Percentiles rank a stretch among this genome's conserved stretches.
phyloP scores from a whole-genome alignment of 2,113 vertebrate genomes.

The Oreochromis niloticus region DNA sequence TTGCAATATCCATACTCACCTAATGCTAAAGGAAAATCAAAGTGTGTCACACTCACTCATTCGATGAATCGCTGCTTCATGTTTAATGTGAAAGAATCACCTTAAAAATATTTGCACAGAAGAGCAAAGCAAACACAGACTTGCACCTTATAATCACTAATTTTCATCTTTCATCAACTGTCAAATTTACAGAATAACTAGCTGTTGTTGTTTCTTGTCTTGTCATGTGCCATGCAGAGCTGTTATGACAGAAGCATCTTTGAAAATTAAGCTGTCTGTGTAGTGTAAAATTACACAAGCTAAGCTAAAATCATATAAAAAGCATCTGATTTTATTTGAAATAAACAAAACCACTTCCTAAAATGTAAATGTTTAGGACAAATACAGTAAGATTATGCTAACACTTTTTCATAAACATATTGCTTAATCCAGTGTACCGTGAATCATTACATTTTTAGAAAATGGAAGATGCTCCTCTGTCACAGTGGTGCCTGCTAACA shows the following conservation, averaged over 20 bases:
- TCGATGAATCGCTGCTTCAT: background rate
- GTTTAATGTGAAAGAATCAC: background rate
- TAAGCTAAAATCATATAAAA: background rate
- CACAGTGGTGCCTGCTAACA: background rate
- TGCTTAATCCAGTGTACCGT: background rate
- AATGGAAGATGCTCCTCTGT: background rate
- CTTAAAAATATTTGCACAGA: background rate
- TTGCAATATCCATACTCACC: background rate
- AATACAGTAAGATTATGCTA: background rate
- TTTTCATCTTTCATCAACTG: background rate
- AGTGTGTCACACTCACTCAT: background rate
- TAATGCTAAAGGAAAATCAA: background rate
- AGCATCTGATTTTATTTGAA: background rate
- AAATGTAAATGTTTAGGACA: background rate
- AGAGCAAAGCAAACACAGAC: background rate
- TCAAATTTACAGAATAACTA: background rate
- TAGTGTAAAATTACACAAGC: background rate
- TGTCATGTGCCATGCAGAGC: background rate
- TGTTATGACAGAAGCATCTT: background rate
- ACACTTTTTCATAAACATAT: background rate
- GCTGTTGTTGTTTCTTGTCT: background rate
- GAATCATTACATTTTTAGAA: background rate
- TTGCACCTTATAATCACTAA: background rate
- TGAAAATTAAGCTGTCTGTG: background rate
- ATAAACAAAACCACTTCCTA: background rate